Conservation (phyloP, 2,797 vertebrate genomes). For the Sylvilagus floridanus region DNA sequence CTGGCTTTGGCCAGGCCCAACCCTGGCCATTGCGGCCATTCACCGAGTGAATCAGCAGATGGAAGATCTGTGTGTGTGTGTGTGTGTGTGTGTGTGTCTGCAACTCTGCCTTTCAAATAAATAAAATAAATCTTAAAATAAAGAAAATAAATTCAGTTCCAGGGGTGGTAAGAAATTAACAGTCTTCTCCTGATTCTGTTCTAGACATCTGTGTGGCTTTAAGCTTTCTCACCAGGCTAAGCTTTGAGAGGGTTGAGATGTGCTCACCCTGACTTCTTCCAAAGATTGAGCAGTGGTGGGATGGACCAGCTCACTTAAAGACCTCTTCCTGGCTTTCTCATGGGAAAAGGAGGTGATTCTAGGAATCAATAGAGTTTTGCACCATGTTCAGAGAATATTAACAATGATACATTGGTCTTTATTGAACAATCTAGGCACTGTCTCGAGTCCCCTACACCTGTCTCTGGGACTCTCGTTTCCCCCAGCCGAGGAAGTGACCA, state of each 20-base stretch:
- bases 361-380: not conserved
- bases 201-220: not conserved
- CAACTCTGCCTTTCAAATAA: no score
- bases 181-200: not conserved
- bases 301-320: not conserved
- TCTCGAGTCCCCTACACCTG: not conserved
- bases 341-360: not conserved
- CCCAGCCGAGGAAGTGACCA: not conserved
- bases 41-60: no score
- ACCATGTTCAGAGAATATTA: not conserved
- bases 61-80: no score
- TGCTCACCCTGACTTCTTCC: not conserved
- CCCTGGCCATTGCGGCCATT: no score
- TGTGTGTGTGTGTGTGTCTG: no score
- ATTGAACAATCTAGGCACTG: not conserved
- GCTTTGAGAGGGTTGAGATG: no score
- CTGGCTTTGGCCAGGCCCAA: no score
- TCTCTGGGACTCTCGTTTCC: not conserved
- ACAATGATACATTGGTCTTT: not conserved
- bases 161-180: not conserved
- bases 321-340: not conserved
- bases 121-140: no score
- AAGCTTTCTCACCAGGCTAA: not conserved
- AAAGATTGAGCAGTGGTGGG: not conserved
- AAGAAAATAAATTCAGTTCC: no score